Percentiles rank a stretch among this genome's conserved stretches.
Evolutionary conservation across 2,888 invertebrate genomes (phyloP).

Genomic region (Subacronicta megacephala): DNA sequence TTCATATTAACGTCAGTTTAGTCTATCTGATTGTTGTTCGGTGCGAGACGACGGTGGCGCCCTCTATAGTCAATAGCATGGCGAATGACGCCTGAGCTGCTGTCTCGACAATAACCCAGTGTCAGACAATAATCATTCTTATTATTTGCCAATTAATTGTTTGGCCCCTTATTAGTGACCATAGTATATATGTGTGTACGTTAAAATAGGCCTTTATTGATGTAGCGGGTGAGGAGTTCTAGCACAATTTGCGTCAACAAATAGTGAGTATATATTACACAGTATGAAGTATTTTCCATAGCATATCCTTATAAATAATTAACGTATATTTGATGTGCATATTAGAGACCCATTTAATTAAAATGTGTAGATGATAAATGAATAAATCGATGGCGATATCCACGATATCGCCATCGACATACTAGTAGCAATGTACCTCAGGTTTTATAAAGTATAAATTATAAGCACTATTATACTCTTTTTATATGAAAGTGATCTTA

Average conservation of each 20-base stretch:
- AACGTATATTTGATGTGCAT: constrained; percentile 48
- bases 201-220: constrained; percentile 43
- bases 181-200: constrained; percentile 57
- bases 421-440: constrained; percentile 29
- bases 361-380: no score
- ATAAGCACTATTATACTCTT: constrained; percentile 36
- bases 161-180: constrained; percentile 66
- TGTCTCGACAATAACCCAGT: constrained; percentile 90
- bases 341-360: constrained; percentile 41
- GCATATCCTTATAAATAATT: constrained; percentile 57
- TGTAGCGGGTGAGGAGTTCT: constrained; percentile 45
- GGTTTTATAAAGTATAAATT: constrained; percentile 32
- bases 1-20: constrained; percentile 15
- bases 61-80: constrained; percentile 79
- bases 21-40: not conserved
- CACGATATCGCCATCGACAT: constrained; percentile 17
- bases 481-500: constrained; percentile 49
- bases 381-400: no score
- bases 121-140: constrained; percentile 89
- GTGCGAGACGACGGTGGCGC: constrained; percentile 40
- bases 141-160: constrained; percentile 81
- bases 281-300: constrained; percentile 52
- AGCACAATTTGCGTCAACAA: constrained; percentile 44
- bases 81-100: constrained; percentile 81
- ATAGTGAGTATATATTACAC: constrained; percentile 37